A percentile compares a stretch with the other conserved stretches of the same genome.
These are phyloP conservation scores for Sciurus carolinensis DNA, from an alignment of 2,797 vertebrate genomes.

Conservation along the genomic window DNA sequence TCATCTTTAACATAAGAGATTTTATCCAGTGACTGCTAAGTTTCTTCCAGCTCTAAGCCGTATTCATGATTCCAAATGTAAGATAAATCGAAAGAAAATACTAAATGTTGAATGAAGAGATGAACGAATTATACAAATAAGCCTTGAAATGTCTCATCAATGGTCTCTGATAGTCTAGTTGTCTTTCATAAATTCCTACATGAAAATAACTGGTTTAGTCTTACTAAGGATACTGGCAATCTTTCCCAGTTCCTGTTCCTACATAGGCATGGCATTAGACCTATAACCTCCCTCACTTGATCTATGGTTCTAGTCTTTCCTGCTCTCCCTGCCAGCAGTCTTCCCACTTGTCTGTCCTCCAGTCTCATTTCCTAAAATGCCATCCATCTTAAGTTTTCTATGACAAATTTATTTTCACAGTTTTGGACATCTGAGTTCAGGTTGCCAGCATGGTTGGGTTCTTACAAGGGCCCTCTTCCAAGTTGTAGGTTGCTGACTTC, in stretches of 20 bases:
- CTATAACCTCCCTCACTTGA: not conserved
- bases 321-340: not conserved
- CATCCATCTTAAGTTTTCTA: not conserved
- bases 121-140: not conserved
- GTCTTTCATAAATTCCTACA: not conserved
- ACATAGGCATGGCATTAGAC: not conserved
- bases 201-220: not conserved
- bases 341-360: not conserved
- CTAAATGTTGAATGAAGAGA: not conserved
- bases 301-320: not conserved
- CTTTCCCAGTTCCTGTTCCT: not conserved
- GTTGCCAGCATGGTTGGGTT: not conserved
- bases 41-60: not conserved
- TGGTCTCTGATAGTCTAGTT: not conserved
- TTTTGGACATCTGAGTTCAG: not conserved
- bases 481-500: too few species aligned
- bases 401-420: not conserved
- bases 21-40: not conserved
- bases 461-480: not conserved
- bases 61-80: constrained; percentile 10
- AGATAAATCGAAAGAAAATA: not conserved
- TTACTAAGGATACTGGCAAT: not conserved
- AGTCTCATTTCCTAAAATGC: not conserved
- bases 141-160: not conserved
- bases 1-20: not conserved